Conservation (phyloP, 2,797 vertebrate species). For the Astyanax mexicanus region DNA sequence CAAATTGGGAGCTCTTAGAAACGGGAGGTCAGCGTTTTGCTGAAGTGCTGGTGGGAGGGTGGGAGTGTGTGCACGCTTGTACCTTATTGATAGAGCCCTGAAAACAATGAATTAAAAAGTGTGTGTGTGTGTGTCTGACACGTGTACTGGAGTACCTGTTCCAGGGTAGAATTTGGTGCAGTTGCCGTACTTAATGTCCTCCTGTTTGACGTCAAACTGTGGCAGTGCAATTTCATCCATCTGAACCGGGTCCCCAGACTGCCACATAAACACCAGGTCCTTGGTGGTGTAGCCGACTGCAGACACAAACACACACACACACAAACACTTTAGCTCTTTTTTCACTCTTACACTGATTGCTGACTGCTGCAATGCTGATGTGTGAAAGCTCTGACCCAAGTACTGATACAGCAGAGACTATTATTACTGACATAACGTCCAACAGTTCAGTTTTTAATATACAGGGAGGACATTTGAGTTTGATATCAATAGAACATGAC, state of each 20-base stretch:
- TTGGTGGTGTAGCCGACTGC: slow-evolving; percentile 95
- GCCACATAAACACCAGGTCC: slow-evolving; percentile 96
- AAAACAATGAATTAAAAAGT: not conserved
- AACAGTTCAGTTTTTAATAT: too few species aligned
- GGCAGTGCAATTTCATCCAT: slow-evolving; percentile 95
- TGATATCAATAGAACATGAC: too few species aligned
- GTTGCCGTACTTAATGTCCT: slow-evolving; percentile 95
- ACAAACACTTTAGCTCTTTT: not conserved
- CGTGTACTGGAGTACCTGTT: slow-evolving; percentile 79
- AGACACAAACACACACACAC: slow-evolving; percentile 16
- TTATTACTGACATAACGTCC: not conserved
- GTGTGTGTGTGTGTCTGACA: slow-evolving; percentile 25
- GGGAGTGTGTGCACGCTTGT: slow-evolving; percentile 1
- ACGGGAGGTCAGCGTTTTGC: slow-evolving; percentile 48
- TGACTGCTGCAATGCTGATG: not conserved
- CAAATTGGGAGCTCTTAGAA: slow-evolving; percentile 33
- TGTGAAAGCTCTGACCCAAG: not conserved
- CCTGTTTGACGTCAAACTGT: slow-evolving; percentile 96
- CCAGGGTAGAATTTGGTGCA: slow-evolving; percentile 97
- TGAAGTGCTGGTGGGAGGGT: slow-evolving; percentile 6
- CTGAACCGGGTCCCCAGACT: slow-evolving; percentile 94
- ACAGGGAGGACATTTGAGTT: too few species aligned
- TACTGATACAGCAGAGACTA: slow-evolving; percentile 3
- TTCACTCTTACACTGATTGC: not conserved
- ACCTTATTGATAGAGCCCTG: not conserved